Conservation (phyloP, 2,113 vertebrate genomes). For the Danionella cerebrum region DNA sequence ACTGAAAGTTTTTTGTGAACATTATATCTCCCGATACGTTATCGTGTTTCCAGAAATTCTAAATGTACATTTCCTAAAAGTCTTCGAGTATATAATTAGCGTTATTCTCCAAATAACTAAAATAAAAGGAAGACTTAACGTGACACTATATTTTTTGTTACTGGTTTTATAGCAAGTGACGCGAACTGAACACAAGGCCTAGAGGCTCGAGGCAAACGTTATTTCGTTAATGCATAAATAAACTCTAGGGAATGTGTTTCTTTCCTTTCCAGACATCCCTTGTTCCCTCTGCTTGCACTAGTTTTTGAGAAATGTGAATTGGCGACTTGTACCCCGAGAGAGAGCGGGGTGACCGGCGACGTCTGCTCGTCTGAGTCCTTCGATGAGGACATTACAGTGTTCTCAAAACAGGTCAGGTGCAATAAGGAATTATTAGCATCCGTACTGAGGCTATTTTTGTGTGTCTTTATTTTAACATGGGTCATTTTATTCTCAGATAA, state of each 20-base stretch:
- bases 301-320: slow-evolving; percentile 98
- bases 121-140: no score
- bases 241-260: slow-evolving; percentile 46
- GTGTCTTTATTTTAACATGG: neutral
- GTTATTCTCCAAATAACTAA: no score
- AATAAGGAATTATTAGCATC: no score
- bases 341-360: slow-evolving; percentile 84
- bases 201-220: neutral
- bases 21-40: no score
- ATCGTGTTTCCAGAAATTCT: no score
- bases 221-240: neutral
- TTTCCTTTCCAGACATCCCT: slow-evolving; percentile 83
- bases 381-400: slow-evolving; percentile 94
- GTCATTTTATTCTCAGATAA: slow-evolving; percentile 40
- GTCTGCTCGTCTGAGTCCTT: slow-evolving; percentile 94
- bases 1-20: no score
- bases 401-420: slow-evolving; percentile 87
- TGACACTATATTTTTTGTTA: neutral
- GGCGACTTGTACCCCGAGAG: slow-evolving; percentile 87
- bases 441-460: no score
- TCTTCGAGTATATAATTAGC: no score
- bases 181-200: neutral
- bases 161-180: neutral
- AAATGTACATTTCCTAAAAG: no score
- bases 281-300: slow-evolving; percentile 94